Evolutionary conservation across 53 echinoderm and acorn worm genomes (phyloP).

Genomic region (Patiria pectinifera): DNA sequence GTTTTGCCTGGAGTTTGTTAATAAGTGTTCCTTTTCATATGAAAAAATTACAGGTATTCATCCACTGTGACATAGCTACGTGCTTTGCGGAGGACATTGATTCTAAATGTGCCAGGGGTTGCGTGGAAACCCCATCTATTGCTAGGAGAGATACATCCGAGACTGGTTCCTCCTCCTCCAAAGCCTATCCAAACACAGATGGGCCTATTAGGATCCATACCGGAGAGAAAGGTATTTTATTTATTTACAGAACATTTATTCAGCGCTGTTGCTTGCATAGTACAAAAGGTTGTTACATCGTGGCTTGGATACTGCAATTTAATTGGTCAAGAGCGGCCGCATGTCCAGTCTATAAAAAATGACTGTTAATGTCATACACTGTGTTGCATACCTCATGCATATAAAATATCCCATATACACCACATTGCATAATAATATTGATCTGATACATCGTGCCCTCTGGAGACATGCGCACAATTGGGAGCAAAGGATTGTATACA

Average conservation of each 20-base stretch:
- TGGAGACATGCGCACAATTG: too few relatives aligned
- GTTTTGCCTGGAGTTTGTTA: not conserved
- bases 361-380: too few relatives aligned
- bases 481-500: too few relatives aligned
- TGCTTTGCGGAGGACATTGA: conserved; percentile 38
- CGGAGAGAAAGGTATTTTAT: not conserved
- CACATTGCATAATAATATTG: too few relatives aligned
- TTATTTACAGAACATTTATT: not conserved
- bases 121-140: conserved; percentile 6
- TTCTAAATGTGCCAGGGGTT: conserved; percentile 24
- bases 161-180: conserved; percentile 56
- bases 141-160: conserved; percentile 49
- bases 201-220: conserved; percentile 74
- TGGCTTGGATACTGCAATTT: too few relatives aligned
- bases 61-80: conserved; percentile 75
- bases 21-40: not conserved
- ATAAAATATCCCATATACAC: too few relatives aligned
- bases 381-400: too few relatives aligned
- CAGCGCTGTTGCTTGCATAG: not conserved
- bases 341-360: too few relatives aligned
- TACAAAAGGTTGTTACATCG: too few relatives aligned
- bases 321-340: too few relatives aligned
- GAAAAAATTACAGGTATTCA: conserved; percentile 50
- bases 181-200: conserved; percentile 67
- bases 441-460: too few relatives aligned